Base-by-base conservation (phyloP, 2,888 invertebrate genomes). In the Spisula subtruncata region DNA sequence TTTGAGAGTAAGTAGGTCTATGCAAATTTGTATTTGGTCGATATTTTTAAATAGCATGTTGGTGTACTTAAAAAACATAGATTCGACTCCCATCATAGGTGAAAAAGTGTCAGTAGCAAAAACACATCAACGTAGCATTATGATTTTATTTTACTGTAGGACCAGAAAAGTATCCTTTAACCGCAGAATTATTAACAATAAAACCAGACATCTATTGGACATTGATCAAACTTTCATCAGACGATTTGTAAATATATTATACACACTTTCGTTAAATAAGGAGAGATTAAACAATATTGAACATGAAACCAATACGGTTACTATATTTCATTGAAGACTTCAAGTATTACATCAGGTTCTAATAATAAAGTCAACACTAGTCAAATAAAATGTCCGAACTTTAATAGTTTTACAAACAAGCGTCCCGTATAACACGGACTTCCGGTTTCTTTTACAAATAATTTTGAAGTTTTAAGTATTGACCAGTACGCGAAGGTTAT, bases 221-320 rank as follows among this genome's bases (percentile, higher is more conserved):
- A 51, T 51, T 51, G 51, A 51, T 51, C 51, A 51, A 51, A 51
- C 51, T 51, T 51, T 66, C 4, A 25, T 25, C 25, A 66, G 25
- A 66, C 60, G 60, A n/a, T 66, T n/a, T 25, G 60, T 66, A n/a
- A 66, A 66, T 66, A 66, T 66, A 66, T n/a, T 66, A 66, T 25
- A 66, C 20, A 60, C 41, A 41, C 2, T 25, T n/a, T 66, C 25
- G 25, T 66, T 66, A 25, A 66, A 66, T 66, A 66, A 25, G 25
- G 60, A 56, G 12, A 56, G 82, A 56, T 60, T 82, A 32, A 35
- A 82, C 82, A 56, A 1, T 35, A 41, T 82, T 56, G 32, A 56
- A 56, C 14, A 56, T 82, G 16, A 32, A 56, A 56, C 35, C 35
- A 82, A 56, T 82, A 82, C 60, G 51, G 82, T 56, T 18, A 35